Percentiles rank a stretch among this genome's conserved stretches.
These are phyloP conservation scores for Trichomycterus rosablanca DNA, from an alignment of 2,113 vertebrate species.

Conservation along the genomic window DNA sequence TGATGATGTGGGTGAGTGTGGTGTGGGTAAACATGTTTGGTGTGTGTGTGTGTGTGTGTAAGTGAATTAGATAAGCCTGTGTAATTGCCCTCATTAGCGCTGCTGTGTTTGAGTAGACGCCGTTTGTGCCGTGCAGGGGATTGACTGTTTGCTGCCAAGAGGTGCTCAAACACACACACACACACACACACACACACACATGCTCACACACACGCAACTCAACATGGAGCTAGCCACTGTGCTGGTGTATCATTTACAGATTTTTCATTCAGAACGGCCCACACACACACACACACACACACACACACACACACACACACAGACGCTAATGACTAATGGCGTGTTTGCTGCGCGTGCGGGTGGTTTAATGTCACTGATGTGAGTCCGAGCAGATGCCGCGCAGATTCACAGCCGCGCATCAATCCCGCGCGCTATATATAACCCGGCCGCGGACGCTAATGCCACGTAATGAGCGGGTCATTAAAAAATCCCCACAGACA, in stretches of 20 bases:
- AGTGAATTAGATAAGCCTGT: constrained; percentile 50
- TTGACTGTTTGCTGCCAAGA: constrained; percentile 8
- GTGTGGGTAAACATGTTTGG: constrained; percentile 33
- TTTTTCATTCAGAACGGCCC: not conserved
- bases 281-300: constrained; percentile 7
- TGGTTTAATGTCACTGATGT: constrained; percentile 25
- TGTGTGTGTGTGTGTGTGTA: constrained; percentile 44
- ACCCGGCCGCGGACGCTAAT: too few relatives aligned
- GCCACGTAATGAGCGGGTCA: too few relatives aligned
- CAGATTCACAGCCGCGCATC: constrained; percentile 1
- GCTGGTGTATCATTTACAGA: constrained; percentile 7
- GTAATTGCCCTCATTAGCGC: constrained; percentile 55
- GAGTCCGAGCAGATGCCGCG: not conserved
- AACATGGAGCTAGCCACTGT: constrained; percentile 9
- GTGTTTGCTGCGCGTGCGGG: not conserved
- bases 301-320: constrained; percentile 12
- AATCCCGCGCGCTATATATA: not conserved
- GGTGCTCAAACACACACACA: constrained; percentile 12
- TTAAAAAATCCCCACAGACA: too few relatives aligned
- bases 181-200: constrained; percentile 29
- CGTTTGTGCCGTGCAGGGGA: constrained; percentile 38
- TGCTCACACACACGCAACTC: constrained; percentile 7
- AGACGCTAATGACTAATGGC: constrained; percentile 11
- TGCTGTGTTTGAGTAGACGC: constrained; percentile 43
- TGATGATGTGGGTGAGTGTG: constrained; percentile 25